These are phyloP conservation scores for Drosophila lacteicornis DNA, from an alignment of 1,140 invertebrate species.

Conservation along the genomic window DNA sequence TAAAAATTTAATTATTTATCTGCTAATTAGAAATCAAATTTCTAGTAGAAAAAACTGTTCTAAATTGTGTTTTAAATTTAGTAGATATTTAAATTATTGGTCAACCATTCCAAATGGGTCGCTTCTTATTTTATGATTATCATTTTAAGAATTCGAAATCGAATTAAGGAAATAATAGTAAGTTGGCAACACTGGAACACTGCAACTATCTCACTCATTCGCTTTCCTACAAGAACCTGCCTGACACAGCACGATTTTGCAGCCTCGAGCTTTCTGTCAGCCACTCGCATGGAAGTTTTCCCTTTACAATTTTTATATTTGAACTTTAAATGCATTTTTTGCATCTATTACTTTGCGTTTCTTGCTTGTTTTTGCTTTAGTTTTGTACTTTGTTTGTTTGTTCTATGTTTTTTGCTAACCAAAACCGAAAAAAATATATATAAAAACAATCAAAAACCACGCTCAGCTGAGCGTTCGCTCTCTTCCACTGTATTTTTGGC, in stretches of 20 bases:
- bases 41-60: no score
- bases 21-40: no score
- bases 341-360: constrained; percentile 24
- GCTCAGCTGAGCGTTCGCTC: neutral
- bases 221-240: constrained; percentile 10
- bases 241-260: constrained; percentile 3
- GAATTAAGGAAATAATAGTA: neutral
- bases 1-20: no score
- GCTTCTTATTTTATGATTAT: no score
- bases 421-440: neutral
- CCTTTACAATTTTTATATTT: constrained; percentile 1
- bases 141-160: no score
- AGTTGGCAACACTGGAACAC: constrained; percentile 12
- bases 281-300: constrained; percentile 21
- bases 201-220: neutral
- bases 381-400: constrained; percentile 12
- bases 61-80: no score
- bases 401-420: constrained; percentile 9
- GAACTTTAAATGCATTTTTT: constrained; percentile 1
- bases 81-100: no score
- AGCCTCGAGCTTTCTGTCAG: constrained; percentile 15
- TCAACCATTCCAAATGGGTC: no score
- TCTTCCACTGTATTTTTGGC: constrained; percentile 2
- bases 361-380: constrained; percentile 6
- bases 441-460: neutral